phyloP scores from a whole-genome alignment of 2,113 vertebrate species.

The Aptenodytes forsteri region DNA sequence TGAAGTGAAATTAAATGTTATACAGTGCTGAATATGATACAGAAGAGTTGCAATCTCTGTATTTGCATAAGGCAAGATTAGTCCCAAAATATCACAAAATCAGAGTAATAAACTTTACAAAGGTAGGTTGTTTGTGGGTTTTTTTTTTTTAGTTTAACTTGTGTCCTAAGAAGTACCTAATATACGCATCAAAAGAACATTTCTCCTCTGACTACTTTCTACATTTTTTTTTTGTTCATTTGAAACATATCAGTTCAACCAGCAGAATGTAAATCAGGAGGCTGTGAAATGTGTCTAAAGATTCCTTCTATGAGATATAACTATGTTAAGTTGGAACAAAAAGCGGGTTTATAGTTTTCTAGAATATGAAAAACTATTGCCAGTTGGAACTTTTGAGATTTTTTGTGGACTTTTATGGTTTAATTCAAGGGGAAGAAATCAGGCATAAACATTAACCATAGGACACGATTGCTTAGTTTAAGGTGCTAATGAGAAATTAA shows the following conservation, averaged over 20 bases:
- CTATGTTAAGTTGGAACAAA: not conserved
- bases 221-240: not conserved
- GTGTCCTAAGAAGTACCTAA: not conserved
- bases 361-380: not conserved
- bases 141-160: not conserved
- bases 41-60: not conserved
- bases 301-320: not conserved
- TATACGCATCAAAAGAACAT: not conserved
- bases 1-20: not conserved
- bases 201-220: not conserved
- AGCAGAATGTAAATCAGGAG: not conserved
- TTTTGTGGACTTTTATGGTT: not conserved
- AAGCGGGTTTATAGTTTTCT: not conserved
- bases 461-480: not conserved
- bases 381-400: not conserved
- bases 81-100: not conserved
- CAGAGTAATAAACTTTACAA: not conserved
- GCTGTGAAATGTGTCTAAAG: not conserved
- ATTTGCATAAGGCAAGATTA: not conserved
- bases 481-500: not conserved
- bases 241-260: not conserved
- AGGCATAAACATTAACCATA: not conserved
- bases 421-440: not conserved
- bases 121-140: not conserved
- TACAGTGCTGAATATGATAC: not conserved